phyloP scores from a whole-genome alignment of 2,888 invertebrate species.

The Epistrophella euchroma region DNA sequence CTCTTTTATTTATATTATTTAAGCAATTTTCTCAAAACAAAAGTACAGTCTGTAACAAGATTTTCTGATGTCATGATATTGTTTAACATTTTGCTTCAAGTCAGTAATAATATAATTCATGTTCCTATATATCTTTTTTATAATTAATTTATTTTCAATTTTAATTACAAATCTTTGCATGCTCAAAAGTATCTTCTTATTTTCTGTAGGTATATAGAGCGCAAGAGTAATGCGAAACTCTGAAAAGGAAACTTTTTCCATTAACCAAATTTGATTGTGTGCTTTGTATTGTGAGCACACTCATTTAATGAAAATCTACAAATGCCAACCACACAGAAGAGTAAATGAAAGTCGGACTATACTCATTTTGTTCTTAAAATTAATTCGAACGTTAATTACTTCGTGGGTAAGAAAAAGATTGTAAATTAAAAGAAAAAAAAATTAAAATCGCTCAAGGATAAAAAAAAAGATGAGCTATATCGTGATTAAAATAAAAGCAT shows the following conservation, averaged over 20 bases:
- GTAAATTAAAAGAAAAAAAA: slow-evolving; percentile 11
- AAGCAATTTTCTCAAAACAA: no score
- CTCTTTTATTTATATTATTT: no score
- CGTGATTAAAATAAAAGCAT: slow-evolving; percentile 3
- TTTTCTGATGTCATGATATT: no score
- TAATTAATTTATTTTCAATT: slow-evolving; percentile 67
- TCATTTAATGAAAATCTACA: slow-evolving; percentile 41
- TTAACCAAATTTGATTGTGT: slow-evolving; percentile 71
- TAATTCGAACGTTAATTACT: slow-evolving; percentile 75
- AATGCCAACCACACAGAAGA: slow-evolving; percentile 20
- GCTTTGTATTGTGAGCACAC: slow-evolving; percentile 55
- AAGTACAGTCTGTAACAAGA: no score
- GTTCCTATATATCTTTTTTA: not conserved
- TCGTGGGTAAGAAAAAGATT: slow-evolving; percentile 42
- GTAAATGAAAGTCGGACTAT: slow-evolving; percentile 62
- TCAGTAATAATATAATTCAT: not conserved
- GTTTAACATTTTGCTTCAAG: no score
- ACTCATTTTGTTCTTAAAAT: slow-evolving; percentile 65
- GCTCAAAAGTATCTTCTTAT: slow-evolving; percentile 13
- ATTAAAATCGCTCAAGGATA: slow-evolving; percentile 37
- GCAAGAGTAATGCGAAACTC: slow-evolving; percentile 35
- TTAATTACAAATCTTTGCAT: slow-evolving; percentile 64
- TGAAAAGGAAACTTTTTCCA: slow-evolving; percentile 67
- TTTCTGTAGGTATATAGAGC: slow-evolving; percentile 1
- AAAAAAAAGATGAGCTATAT: slow-evolving; percentile 54